Base-by-base conservation (phyloP, 2,797 vertebrate genomes). In the Atherinosoma microstoma region DNA sequence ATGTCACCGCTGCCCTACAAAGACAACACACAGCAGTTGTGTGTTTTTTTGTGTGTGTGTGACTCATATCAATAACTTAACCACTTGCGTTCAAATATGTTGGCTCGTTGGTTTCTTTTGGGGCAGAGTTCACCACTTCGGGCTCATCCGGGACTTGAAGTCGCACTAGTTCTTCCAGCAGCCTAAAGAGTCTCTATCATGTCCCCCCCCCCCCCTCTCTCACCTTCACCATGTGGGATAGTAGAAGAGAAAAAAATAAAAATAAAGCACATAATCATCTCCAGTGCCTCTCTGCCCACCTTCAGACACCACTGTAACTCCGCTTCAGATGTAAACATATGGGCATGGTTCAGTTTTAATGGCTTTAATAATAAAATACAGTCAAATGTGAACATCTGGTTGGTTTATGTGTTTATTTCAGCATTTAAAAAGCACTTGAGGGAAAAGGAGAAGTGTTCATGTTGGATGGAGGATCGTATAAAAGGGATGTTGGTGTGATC, bases 331-430 rank as follows among this genome's bases (percentile, higher is more conserved):
- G 92, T 92, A 91, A 92, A 92, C 91, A 88, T 93, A 93, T 78
- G 92, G 94, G 94, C 95, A 95, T 95, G 94, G 92, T 91, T 94
- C 90, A 91, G 90, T 95, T 94, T 94, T 94, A 94, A 93, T 92
- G 92, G 94, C 92, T 95, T 95, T 95, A 91, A 93, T 94, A 93
- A 94, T 93, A 94, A 95, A 93, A 91, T 91, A 85, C 83, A 80
- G 86, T 92, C 83, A 90, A 93, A 94, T 84, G 84, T 93, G 83
- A 80, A 64, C 27, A 24, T 70, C 70, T 73, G 60, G 40, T 68
- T 77, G 62, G 30, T 78, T 80, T 18, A 69, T 69, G 70, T 59
- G 70, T 83, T 90, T 85, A 85, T 87, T 60, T 70, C 13, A 73
- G 49, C 58, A 45, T 34, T 27, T 2, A 53, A 65, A 47, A 67